Evolutionary conservation across 92 coral and sea anemone species (phyloP).

Genomic region (Heteractis magnifica): DNA sequence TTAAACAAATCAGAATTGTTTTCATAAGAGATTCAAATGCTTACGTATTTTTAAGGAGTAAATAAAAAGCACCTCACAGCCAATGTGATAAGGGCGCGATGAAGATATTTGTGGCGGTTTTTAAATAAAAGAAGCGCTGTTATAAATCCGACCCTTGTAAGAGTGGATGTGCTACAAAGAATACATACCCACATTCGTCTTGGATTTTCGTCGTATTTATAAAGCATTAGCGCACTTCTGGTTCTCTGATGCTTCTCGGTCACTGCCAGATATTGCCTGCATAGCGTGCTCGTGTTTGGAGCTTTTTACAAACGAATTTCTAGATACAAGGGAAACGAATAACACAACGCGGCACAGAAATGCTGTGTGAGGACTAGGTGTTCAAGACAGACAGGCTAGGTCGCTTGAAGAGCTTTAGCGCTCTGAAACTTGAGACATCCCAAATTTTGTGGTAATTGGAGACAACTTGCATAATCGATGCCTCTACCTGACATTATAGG

Average conservation of each 20-base stretch:
- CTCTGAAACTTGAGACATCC: slow-evolving; percentile 17
- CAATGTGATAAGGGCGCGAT: not conserved
- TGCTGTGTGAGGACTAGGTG: slow-evolving; percentile 14
- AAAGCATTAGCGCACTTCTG: not conserved
- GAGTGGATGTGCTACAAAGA: not conserved
- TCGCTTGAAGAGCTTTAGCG: slow-evolving; percentile 35
- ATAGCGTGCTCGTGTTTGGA: not conserved
- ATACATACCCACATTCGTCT: not conserved
- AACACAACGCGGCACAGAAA: slow-evolving; percentile 15
- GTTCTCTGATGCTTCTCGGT: not conserved
- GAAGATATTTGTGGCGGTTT: not conserved
- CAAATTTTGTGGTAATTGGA: slow-evolving; percentile 15
- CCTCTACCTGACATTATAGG: not conserved
- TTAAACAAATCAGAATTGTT: not conserved
- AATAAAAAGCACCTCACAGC: not conserved
- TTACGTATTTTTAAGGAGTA: not conserved
- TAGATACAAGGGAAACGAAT: not conserved
- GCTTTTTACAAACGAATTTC: not conserved
- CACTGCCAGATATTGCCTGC: not conserved
- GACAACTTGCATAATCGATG: slow-evolving; percentile 10
- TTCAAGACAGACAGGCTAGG: slow-evolving; percentile 45
- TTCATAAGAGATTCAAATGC: not conserved
- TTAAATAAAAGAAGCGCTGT: not conserved
- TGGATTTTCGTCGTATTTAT: not conserved
- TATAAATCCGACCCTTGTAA: not conserved